Evolutionary conservation across 2,888 invertebrate genomes (phyloP).

Genomic region (Lydus trimaculatus): DNA sequence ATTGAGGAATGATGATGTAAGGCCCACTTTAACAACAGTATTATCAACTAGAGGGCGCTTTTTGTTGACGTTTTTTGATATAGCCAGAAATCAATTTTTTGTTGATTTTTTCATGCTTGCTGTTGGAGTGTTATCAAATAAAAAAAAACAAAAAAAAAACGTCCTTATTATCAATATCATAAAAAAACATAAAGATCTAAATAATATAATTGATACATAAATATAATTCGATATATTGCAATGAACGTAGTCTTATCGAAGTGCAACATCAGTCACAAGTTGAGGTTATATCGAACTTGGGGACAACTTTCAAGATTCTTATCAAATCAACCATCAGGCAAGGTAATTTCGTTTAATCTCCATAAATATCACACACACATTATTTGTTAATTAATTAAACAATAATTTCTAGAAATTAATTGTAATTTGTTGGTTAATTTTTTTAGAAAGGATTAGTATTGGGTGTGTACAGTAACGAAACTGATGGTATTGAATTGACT

Average conservation of each 20-base stretch:
- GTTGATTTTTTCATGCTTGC: not conserved
- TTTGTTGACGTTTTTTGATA: not conserved
- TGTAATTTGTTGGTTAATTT: not conserved
- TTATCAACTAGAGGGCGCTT: not conserved
- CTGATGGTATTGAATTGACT: slow-evolving; percentile 59
- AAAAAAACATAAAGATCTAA: not conserved
- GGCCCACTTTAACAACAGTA: too few species aligned
- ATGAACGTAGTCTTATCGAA: not conserved
- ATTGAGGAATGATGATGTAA: too few species aligned
- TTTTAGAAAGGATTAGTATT: slow-evolving; percentile 65
- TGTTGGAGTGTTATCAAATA: not conserved
- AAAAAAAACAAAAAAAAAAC: not conserved
- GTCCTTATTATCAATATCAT: not conserved
- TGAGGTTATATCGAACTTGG: slow-evolving; percentile 48
- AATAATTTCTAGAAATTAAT: slow-evolving; percentile 13
- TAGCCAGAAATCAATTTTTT: not conserved
- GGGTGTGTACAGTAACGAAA: slow-evolving; percentile 62
- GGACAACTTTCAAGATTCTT: slow-evolving; percentile 37
- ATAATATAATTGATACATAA: not conserved
- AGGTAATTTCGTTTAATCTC: not conserved
- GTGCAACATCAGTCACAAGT: not conserved
- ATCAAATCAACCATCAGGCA: not conserved
- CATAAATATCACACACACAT: not conserved
- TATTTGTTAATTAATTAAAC: slow-evolving; percentile 9
- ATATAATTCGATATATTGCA: too few species aligned